Evolutionary conservation across 2,797 vertebrate species (phyloP), one percentile per base, ranked within the genome.

Genomic region (Ispidina picta): DNA sequence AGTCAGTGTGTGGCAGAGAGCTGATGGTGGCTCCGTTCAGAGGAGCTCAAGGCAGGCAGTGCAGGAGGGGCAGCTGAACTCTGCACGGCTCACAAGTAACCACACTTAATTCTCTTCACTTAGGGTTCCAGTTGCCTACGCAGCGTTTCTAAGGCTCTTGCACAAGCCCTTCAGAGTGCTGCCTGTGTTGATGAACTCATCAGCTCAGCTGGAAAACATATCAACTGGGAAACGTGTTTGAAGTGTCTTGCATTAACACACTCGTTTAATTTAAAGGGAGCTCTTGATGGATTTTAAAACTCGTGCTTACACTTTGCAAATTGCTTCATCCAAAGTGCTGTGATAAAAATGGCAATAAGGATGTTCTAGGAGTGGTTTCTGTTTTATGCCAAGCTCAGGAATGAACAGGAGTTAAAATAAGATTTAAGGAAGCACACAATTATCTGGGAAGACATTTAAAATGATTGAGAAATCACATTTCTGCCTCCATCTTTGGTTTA

Each of bases 161-260:
- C 51, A 52, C 29, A 90, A 80, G 25, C 43, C 4, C 0, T 68
- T 91, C 31, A 48, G 55, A 86, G 29, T 25, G 54, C 73, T 73
- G n/a, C 81, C 68, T 83, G 65, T 91, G 71, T 11, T 91, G 54
- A 93, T 72, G 73, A 88, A 90, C 81, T 86, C 69, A 68, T 85
- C 90, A 89, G 49, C 72, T 85, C 86, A 87, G 87, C 75, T 71
- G 69, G 92, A 89, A 83, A 90, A 84, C 58, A 7, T 23, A 83
- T 12, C 54, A 66, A 35, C 43, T 79, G 79, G 65, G 69, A 91
- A 92, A 88, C 10, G 33, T 31, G 33, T 79, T 73, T 64, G 56
- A 88, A 93, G 41, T 5, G 2, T 52, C 41, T 56, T 80, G 64
- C 56, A 68, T 92, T 93, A 94, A 82, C 35, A 74, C 64, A 58